phyloP scores from a whole-genome alignment of 2,888 invertebrate genomes.

The Bedellia somnulentella region DNA sequence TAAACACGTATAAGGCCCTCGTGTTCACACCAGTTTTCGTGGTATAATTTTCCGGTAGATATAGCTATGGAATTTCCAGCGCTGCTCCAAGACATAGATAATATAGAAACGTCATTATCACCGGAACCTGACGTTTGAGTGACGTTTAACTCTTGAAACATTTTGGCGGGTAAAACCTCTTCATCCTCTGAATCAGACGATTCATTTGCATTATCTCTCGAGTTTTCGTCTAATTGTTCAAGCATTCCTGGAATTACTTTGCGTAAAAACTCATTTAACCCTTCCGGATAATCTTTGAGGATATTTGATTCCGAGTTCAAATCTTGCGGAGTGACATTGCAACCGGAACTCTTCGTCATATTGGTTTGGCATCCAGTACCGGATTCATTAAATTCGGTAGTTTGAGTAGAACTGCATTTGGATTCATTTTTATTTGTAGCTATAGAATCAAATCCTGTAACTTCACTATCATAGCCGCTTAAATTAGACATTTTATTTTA shows the following conservation, averaged over 20 bases:
- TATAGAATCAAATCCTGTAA: slow-evolving; percentile 32
- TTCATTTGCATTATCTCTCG: slow-evolving; percentile 18
- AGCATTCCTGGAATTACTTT: slow-evolving; percentile 36
- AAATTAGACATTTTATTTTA: slow-evolving; percentile 32
- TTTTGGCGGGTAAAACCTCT: slow-evolving; percentile 23
- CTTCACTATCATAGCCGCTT: slow-evolving; percentile 42
- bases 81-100: slow-evolving; percentile 34
- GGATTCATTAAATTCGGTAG: slow-evolving; percentile 10
- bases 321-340: slow-evolving; percentile 22
- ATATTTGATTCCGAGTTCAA: slow-evolving; percentile 20
- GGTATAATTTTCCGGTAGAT: slow-evolving; percentile 28
- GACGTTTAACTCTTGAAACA: slow-evolving; percentile 29
- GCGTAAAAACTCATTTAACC: slow-evolving; percentile 34
- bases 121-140: slow-evolving; percentile 21
- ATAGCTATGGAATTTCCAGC: slow-evolving; percentile 36
- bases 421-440: slow-evolving; percentile 17
- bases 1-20: slow-evolving; percentile 34
- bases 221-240: slow-evolving; percentile 31
- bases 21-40: slow-evolving; percentile 39
- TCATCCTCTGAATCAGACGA: slow-evolving; percentile 47
- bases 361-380: slow-evolving; percentile 26
- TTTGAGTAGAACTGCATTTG: slow-evolving; percentile 25
- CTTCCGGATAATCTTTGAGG: slow-evolving; percentile 28
- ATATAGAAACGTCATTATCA: slow-evolving; percentile 24
- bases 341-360: slow-evolving; percentile 21